Evolutionary conservation across 2,888 invertebrate genomes (phyloP).

Genomic region (Thecocarcelia acutangulata): DNA sequence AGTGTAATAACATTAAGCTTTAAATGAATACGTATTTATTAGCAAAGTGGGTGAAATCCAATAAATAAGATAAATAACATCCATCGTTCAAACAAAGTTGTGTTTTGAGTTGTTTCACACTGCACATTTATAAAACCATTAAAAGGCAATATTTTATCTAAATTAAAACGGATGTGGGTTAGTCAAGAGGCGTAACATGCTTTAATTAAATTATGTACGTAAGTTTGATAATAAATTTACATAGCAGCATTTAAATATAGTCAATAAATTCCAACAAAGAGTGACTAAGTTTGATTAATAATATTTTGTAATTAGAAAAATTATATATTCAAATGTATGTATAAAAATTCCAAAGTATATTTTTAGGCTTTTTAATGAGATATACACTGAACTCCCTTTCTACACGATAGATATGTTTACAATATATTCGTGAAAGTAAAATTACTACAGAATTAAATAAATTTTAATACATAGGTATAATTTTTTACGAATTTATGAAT

Average conservation of each 20-base stretch:
- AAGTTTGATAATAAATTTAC: neutral
- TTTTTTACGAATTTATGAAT: too few species aligned
- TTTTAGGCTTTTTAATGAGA: neutral
- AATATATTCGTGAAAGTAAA: too few species aligned
- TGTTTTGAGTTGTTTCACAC: neutral
- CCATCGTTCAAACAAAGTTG: neutral
- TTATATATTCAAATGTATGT: too few species aligned
- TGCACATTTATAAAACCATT: neutral
- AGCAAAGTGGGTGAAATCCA: slow-evolving; percentile 25
- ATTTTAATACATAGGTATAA: too few species aligned
- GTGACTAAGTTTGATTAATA: too few species aligned
- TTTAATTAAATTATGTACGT: slow-evolving; percentile 1
- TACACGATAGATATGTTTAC: too few species aligned
- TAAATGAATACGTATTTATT: neutral
- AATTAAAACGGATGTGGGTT: slow-evolving; percentile 25
- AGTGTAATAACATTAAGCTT: slow-evolving; percentile 28
- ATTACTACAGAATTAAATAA: too few species aligned
- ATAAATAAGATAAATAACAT: slow-evolving; percentile 24
- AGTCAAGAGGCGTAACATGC: neutral
- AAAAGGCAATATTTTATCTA: neutral
- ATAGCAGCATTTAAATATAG: neutral
- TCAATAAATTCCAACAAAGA: neutral
- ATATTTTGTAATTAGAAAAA: too few species aligned
- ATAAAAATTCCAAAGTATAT: neutral
- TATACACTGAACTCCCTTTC: too few species aligned